Base-by-base conservation (phyloP, 2,888 invertebrate genomes). In the Cosmopolites sordidus region DNA sequence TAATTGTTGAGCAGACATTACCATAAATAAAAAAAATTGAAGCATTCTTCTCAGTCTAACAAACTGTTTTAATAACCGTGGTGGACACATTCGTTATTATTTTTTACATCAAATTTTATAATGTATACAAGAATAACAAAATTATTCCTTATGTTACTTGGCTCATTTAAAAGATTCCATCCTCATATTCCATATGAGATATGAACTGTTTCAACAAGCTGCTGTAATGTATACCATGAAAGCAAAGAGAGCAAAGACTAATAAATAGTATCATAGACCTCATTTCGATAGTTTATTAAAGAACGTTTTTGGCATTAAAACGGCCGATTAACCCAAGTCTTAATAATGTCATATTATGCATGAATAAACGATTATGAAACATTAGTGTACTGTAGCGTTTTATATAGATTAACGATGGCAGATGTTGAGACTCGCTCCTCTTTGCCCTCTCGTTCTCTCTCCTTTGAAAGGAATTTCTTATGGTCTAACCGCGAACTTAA, bases 321-420 rank as follows among this genome's bases (percentile, higher is more conserved):
- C 54, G 49, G 54, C 62, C 61, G 67, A 68, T 69, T 69, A 70
- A 66, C 65, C 64, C 33, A 58, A 58, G 66, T 66, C 67, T 65
- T 67, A 67, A 69, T 68, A 67, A 66, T 65, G 63, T 62, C 64
- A 64, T 67, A 66, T 67, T 66, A 68, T 67, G 67, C 67, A 66
- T 65, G 66, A 68, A 67, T 66, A 66, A 64, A 64, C 67, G 66
- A 67, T 69, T 67, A 68, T 62, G 64, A 66, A 64, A 64, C 65
- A 62, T 65, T 61, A 64, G 63, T 62, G 64, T 62, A 63, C 62
- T 63, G 61, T 63, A 60, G 54, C 64, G 63, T 63, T 62, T 63
- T 62, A 62, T 62, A 56, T 61, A 60, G 61, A 63, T 62, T 64
- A 62, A 58, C 59, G 56, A 37, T 47, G 52, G 43, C 46, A 43